phyloP scores from a whole-genome alignment of 2,888 invertebrate genomes.

The Dioctria linearis region DNA sequence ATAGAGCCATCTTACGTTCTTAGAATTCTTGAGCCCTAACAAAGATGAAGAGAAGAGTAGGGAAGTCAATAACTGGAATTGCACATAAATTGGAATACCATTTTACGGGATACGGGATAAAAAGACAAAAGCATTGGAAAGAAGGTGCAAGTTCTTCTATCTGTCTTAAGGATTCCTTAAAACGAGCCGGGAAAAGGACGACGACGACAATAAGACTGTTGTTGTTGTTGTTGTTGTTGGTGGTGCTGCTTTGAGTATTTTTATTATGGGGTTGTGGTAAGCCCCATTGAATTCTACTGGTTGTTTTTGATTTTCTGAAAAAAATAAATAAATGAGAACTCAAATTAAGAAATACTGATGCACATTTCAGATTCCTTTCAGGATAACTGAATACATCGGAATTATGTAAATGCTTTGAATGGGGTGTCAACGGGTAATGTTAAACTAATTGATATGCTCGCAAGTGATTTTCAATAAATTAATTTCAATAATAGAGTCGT shows the following conservation, averaged over 20 bases:
- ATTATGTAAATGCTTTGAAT: not conserved
- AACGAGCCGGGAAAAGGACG: not conserved
- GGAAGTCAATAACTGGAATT: conserved; percentile 52
- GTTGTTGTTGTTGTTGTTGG: not conserved
- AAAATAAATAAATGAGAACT: not conserved
- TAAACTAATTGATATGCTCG: not conserved
- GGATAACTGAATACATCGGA: conserved; percentile 9
- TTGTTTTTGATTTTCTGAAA: not conserved
- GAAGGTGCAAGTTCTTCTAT: not conserved
- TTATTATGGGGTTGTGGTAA: not conserved
- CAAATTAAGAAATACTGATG: conserved; percentile 26
- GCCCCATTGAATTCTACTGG: not conserved
- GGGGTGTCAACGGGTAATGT: not conserved
- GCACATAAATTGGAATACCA: conserved; percentile 53
- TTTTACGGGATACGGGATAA: conserved; percentile 20
- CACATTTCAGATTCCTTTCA: not conserved
- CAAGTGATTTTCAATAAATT: too few relatives aligned
- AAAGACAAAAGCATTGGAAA: conserved; percentile 14
- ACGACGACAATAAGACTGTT: not conserved
- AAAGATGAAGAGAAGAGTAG: conserved; percentile 31
- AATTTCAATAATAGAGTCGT: too few relatives aligned
- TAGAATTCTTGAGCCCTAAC: conserved; percentile 21
- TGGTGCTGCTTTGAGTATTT: not conserved
- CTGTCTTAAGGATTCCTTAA: conserved; percentile 18
- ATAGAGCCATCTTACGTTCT: conserved; percentile 12